Conservation (phyloP, 2,797 vertebrate genomes). For the Fistularia tabacaria region DNA sequence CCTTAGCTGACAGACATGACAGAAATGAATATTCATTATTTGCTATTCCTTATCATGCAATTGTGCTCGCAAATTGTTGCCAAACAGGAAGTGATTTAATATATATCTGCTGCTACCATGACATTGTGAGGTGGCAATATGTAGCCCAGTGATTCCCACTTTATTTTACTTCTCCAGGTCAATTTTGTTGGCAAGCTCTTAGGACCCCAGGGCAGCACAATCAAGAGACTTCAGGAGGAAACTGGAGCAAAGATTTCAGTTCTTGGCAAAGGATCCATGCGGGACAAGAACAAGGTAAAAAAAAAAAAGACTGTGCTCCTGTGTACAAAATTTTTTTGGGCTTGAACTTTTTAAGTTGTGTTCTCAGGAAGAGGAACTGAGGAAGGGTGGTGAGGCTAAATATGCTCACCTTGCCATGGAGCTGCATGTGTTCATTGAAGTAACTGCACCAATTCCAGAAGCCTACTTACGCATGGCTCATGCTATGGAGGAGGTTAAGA, state of each 20-base stretch:
- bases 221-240: slow-evolving; percentile 96
- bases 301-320: not conserved
- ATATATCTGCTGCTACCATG: too few relatives aligned
- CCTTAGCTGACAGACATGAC: too few relatives aligned
- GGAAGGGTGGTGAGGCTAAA: slow-evolving; percentile 92
- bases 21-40: too few relatives aligned
- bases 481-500: slow-evolving; percentile 98
- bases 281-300: slow-evolving; percentile 92
- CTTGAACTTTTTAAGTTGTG: not conserved
- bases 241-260: slow-evolving; percentile 97
- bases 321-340: not conserved
- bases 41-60: too few relatives aligned
- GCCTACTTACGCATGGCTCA: slow-evolving; percentile 95
- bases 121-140: too few relatives aligned
- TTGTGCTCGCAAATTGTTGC: too few relatives aligned
- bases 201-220: slow-evolving; percentile 97
- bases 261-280: slow-evolving; percentile 96
- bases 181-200: slow-evolving; percentile 98
- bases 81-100: too few relatives aligned
- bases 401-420: slow-evolving; percentile 96
- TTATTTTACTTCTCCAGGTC: slow-evolving; percentile 70
- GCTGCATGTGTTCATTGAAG: slow-evolving; percentile 94
- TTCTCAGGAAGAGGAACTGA: slow-evolving; percentile 89
- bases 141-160: too few relatives aligned
- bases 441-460: slow-evolving; percentile 92